Percentiles rank a stretch among this genome's conserved stretches.
Conservation (phyloP, 2,113 vertebrate species). For the Thalassarche chlororhynchos region DNA sequence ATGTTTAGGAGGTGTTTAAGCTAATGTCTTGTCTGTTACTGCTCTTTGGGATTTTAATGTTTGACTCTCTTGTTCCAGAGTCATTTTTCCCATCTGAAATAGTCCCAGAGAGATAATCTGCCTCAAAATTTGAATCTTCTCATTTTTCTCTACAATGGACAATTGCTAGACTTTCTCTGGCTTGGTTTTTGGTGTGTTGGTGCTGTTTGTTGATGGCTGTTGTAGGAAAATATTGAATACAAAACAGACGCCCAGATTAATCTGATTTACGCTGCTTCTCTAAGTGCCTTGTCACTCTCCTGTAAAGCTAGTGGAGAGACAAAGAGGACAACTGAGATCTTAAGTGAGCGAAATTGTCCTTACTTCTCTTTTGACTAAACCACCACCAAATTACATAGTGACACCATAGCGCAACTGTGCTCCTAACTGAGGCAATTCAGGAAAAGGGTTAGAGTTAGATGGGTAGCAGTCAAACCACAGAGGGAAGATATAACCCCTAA, state of each 20-base stretch:
- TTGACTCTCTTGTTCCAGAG: background rate
- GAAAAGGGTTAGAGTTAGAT: background rate
- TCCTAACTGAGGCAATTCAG: background rate
- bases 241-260: background rate
- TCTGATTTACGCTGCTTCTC: background rate
- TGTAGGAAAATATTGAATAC: background rate
- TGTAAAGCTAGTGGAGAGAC: background rate
- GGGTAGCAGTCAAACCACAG: background rate
- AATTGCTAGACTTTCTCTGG: background rate
- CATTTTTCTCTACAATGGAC: background rate
- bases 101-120: background rate
- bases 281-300: background rate
- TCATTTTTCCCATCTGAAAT: background rate
- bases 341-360: background rate
- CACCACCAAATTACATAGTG: background rate
- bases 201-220: background rate
- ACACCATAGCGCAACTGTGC: background rate
- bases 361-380: constrained; percentile 33
- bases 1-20: constrained; percentile 23
- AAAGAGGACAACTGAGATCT: background rate
- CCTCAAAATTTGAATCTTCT: background rate
- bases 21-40: constrained; percentile 2
- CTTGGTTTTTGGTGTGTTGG: background rate
- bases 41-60: background rate
- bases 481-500: background rate